Conservation (phyloP, 1,140 invertebrate species). For the Caenorhabditis latens region DNA sequence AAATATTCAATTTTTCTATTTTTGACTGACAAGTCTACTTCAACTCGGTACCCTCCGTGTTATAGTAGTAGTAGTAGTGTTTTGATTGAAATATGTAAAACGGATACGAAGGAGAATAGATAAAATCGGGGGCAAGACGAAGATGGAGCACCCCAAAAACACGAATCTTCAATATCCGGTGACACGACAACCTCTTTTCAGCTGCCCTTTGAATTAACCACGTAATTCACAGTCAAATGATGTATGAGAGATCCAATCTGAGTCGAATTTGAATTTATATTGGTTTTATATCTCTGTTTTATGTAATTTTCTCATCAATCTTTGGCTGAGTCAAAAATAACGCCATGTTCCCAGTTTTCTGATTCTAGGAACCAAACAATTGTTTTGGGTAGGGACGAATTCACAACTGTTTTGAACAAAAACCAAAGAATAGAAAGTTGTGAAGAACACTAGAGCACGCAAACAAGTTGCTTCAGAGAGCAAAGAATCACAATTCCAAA, state of each 20-base stretch:
- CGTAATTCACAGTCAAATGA: background rate
- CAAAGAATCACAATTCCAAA: slow-evolving; percentile 16
- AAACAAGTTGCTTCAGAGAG: background rate
- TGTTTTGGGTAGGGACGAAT: too few species aligned
- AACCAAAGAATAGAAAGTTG: background rate
- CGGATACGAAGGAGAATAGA: background rate
- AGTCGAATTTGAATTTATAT: slow-evolving; percentile 3
- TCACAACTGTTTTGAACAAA: background rate
- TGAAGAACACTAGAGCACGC: slow-evolving; percentile 21
- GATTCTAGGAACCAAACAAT: background rate
- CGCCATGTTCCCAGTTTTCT: background rate
- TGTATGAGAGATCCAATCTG: background rate
- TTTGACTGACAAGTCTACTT: slow-evolving; percentile 22
- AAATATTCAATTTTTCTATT: slow-evolving; percentile 22
- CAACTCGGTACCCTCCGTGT: background rate
- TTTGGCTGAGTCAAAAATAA: background rate
- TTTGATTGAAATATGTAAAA: slow-evolving; percentile 11
- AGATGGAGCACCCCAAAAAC: background rate
- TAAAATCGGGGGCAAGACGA: background rate
- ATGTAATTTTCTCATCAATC: background rate
- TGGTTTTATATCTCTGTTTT: background rate
- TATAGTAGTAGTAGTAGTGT: background rate
- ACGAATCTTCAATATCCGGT: background rate
- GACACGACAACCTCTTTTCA: background rate
- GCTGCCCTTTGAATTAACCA: background rate